Conservation (phyloP, 2,888 invertebrate genomes). For the Campaea margaritaria region DNA sequence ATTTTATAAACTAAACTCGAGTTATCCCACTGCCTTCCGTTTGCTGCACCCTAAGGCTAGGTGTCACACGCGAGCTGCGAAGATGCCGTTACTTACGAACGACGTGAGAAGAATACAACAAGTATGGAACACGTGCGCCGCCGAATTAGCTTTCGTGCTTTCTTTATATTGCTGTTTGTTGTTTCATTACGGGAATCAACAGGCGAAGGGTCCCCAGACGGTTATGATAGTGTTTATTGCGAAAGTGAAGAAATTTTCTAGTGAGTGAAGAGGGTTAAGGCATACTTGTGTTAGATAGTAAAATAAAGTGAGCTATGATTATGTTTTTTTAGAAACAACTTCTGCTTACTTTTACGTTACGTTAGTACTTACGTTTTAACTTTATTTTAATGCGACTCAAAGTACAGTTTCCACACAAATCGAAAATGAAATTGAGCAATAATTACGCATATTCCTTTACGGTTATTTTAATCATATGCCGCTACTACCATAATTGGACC, state of each 20-base stretch:
- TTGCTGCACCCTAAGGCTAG: slow-evolving; percentile 77
- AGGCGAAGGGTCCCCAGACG: slow-evolving; percentile 38
- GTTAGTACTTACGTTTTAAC: too few species aligned
- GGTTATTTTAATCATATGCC: too few species aligned
- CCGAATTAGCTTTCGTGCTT: slow-evolving; percentile 68
- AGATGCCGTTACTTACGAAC: slow-evolving; percentile 77
- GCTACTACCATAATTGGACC: too few species aligned
- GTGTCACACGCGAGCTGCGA: slow-evolving; percentile 72
- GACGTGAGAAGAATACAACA: slow-evolving; percentile 75
- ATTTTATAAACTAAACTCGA: too few species aligned
- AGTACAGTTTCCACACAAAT: too few species aligned
- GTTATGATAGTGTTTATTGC: slow-evolving; percentile 37
- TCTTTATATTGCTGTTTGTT: slow-evolving; percentile 53
- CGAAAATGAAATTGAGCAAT: too few species aligned
- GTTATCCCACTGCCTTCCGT: slow-evolving; percentile 46
- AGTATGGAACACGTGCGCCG: slow-evolving; percentile 58
- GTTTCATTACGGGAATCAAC: slow-evolving; percentile 52
- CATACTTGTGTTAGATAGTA: not conserved
- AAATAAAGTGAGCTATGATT: not conserved
- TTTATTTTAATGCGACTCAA: too few species aligned
- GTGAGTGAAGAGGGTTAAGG: slow-evolving; percentile 7
- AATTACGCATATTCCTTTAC: too few species aligned
- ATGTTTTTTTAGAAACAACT: too few species aligned
- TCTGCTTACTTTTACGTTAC: too few species aligned
- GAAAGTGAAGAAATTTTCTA: slow-evolving; percentile 23